These are phyloP conservation scores for Anolis carolinensis DNA, from an alignment of 2,113 vertebrate genomes.

Conservation along the genomic window DNA sequence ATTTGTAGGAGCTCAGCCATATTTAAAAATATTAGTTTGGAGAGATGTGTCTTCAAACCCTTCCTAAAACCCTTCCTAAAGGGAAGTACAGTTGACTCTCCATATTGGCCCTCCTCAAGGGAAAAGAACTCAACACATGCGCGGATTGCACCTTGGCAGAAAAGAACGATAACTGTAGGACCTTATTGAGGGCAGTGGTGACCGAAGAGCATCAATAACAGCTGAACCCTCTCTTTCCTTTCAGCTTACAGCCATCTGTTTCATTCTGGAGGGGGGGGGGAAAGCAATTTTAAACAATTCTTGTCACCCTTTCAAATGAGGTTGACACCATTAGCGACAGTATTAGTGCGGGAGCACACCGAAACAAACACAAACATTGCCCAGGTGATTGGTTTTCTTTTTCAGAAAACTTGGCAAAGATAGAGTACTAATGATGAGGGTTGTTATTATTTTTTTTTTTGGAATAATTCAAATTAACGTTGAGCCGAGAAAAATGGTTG, in stretches of 20 bases:
- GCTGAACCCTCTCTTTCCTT: not conserved
- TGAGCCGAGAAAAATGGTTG: constrained; percentile 57
- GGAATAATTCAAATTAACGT: constrained; percentile 65
- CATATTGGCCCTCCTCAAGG: not conserved
- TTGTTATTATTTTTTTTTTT: constrained; percentile 38
- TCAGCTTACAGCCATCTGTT: not conserved
- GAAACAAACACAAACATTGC: constrained; percentile 12
- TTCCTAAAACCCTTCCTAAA: too few relatives aligned
- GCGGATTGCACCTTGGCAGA: too few relatives aligned
- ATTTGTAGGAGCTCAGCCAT: too few relatives aligned
- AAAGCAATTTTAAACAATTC: not conserved
- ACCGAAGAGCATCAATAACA: not conserved
- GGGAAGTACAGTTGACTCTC: too few relatives aligned
- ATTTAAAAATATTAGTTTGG: too few relatives aligned
- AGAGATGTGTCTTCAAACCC: too few relatives aligned
- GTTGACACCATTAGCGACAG: not conserved
- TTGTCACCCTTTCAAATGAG: constrained; percentile 10
- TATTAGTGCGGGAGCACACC: not conserved
- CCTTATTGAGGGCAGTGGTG: not conserved
- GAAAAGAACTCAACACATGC: too few relatives aligned
- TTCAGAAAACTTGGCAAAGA: constrained; percentile 43
- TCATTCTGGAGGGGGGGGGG: too few relatives aligned
- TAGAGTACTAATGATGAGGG: constrained; percentile 56
- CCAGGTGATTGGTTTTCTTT: constrained; percentile 11
- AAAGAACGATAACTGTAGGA: not conserved